A percentile compares a stretch with the other conserved stretches of the same genome.
Evolutionary conservation across 2,888 invertebrate species (phyloP).

Genomic region (Cosmia trapezina): DNA sequence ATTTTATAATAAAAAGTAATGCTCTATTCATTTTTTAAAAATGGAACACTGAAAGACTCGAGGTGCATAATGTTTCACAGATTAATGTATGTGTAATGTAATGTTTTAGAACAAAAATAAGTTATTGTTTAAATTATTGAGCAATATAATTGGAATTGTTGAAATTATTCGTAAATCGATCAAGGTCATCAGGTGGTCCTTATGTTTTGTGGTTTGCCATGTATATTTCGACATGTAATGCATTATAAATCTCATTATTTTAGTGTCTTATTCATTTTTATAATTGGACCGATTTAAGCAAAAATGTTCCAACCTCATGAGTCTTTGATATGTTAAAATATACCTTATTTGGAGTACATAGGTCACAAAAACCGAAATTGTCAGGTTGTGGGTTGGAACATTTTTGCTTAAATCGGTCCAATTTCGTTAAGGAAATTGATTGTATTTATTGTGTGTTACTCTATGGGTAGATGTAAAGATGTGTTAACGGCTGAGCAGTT

Average conservation of each 20-base stretch:
- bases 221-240: conserved; percentile 60
- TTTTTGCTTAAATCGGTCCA: no score
- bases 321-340: no score
- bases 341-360: no score
- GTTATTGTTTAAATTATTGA: conserved; percentile 68
- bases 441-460: conserved; percentile 75
- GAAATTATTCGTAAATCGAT: conserved; percentile 67
- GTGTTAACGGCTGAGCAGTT: conserved; percentile 58
- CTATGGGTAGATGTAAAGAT: conserved; percentile 64
- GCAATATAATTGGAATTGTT: conserved; percentile 81
- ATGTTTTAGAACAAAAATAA: conserved; percentile 59
- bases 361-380: no score
- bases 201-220: conserved; percentile 68
- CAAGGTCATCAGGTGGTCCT: conserved; percentile 43
- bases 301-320: no score
- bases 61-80: conserved; percentile 63
- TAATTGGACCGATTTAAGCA: no score
- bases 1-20: conserved; percentile 71
- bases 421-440: conserved; percentile 70
- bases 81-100: conserved; percentile 50
- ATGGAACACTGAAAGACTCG: conserved; percentile 63
- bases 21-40: conserved; percentile 67
- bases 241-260: conserved; percentile 76
- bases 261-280: conserved; percentile 69
- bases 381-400: no score